A percentile compares a stretch with the other conserved stretches of the same genome.
Conservation (phyloP, 2,113 vertebrate genomes). For the Takifugu bimaculatus region DNA sequence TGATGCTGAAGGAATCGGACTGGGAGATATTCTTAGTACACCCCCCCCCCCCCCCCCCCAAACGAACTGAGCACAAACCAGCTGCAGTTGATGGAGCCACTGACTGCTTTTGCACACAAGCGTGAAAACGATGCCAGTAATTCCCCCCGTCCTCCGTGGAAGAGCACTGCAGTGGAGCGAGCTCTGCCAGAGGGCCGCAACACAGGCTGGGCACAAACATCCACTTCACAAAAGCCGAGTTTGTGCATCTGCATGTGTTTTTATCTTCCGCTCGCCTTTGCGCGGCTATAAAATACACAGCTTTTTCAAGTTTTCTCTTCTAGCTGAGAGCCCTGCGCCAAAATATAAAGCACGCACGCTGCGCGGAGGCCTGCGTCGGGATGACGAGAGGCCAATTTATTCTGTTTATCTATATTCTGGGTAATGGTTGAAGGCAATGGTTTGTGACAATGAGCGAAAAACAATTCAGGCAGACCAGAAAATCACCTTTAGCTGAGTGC, state of each 20-base stretch:
- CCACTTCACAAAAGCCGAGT: slow-evolving; percentile 20
- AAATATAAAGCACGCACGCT: slow-evolving; percentile 5
- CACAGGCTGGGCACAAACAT: neutral
- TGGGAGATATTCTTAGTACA: slow-evolving; percentile 28
- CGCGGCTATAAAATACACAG: neutral
- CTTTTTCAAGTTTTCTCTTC: neutral
- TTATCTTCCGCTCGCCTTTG: neutral
- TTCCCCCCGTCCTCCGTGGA: slow-evolving; percentile 35
- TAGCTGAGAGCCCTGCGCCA: neutral
- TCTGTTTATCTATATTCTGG: slow-evolving; percentile 16
- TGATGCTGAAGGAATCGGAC: slow-evolving; percentile 26
- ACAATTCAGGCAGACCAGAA: slow-evolving; percentile 28
- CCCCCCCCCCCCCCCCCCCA: neutral
- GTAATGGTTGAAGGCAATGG: slow-evolving; percentile 32
- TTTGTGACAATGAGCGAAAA: slow-evolving; percentile 33
- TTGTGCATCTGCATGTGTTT: slow-evolving; percentile 12
- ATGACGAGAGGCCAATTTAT: slow-evolving; percentile 25
- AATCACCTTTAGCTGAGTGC: slow-evolving; percentile 10
- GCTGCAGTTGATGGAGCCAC: slow-evolving; percentile 31
- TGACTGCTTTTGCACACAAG: slow-evolving; percentile 34
- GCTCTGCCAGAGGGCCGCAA: slow-evolving; percentile 34
- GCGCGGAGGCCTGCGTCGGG: slow-evolving; percentile 8
- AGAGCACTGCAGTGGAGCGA: slow-evolving; percentile 21
- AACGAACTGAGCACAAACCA: slow-evolving; percentile 20
- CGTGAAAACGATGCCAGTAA: slow-evolving; percentile 39